Conservation (phyloP, 1,140 invertebrate genomes). For the Trichomalopsis sarcophagae region DNA sequence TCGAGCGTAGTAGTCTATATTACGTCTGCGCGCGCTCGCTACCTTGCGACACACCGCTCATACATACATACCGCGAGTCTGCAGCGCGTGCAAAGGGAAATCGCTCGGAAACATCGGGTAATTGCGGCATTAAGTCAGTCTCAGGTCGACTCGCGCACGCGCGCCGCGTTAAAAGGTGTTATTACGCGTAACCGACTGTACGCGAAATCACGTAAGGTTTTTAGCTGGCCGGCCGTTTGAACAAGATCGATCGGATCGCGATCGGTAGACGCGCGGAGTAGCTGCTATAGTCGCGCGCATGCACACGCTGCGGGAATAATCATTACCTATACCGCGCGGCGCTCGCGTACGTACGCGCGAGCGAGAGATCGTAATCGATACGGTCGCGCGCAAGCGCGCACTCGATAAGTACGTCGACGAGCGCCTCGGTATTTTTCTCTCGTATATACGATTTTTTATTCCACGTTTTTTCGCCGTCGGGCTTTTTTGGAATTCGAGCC, state of each 20-base stretch:
- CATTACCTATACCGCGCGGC: constrained; percentile 6
- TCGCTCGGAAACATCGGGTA: constrained; percentile 48
- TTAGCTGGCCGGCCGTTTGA: constrained; percentile 51
- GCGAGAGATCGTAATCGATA: constrained; percentile 52
- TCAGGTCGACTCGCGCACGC: neutral
- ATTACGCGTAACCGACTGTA: constrained; percentile 61
- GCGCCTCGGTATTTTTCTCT: constrained; percentile 1
- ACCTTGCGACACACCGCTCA: constrained; percentile 1
- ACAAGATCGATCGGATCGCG: constrained; percentile 56
- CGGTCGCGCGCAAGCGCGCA: constrained; percentile 32
- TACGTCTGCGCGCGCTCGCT: no score
- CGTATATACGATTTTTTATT: neutral
- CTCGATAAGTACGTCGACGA: constrained; percentile 30
- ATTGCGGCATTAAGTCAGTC: constrained; percentile 43
- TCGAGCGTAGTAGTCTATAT: neutral
- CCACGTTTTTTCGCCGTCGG: neutral
- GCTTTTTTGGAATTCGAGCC: neutral
- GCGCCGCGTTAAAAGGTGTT: constrained; percentile 63
- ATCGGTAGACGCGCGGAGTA: constrained; percentile 40
- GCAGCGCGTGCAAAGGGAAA: constrained; percentile 4
- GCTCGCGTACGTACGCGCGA: neutral
- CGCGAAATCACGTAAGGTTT: constrained; percentile 51
- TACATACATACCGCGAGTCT: neutral
- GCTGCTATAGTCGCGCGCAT: neutral
- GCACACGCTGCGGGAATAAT: constrained; percentile 26